Evolutionary conservation across 2,797 vertebrate genomes (phyloP), one percentile per base, ranked within the genome.

Genomic region (Danio tinwini): DNA sequence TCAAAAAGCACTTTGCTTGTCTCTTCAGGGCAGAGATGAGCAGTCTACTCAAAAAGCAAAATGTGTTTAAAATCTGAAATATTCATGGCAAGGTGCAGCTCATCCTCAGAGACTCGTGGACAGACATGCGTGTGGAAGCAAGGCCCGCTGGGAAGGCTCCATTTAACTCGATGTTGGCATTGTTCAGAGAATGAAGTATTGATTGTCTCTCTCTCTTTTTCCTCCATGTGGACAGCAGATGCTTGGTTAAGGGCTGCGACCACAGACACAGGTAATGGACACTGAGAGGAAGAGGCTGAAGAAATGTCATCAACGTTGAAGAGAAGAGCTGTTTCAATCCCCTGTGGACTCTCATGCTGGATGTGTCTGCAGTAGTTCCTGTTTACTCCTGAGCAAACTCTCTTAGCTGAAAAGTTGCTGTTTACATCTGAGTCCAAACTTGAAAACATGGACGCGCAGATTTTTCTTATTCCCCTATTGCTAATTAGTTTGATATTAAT

Each of bases 121-220:
- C 56, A 19, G 40, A 63, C 9, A 65, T 16, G 56, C 40, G 53
- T 76, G 62, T 52, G 61, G 52, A 68, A 74, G 77, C 50, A 71
- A 21, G 53, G 76, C 47, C 78, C 11, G 39, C 74, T 11, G 42
- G 84, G 37, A 70, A 67, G 74, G 85, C 86, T 84, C 84, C 85
- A 87, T 87, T 91, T 89, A 89, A 86, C 84, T 85, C 70, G 86
- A 85, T 85, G 88, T 89, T 90, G 88, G 87, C 79, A 81, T 68
- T 52, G n/a, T 88, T 84, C 83, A 81, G 86, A 86, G 89, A 86
- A 87, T 82, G 87, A 90, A 70, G 65, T 78, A 78, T 78, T 69
- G 76, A 78, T 70, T 50, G n/a, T n/a, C n/a, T n/a, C n/a, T n/a
- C n/a, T n/a, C n/a, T n/a, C n/a, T n/a, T 81, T 81, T 11, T 75